Conservation (phyloP, 30 jellyfish, hydroid and myxozoan genomes). For the Chrysaora quinquecirrha region DNA sequence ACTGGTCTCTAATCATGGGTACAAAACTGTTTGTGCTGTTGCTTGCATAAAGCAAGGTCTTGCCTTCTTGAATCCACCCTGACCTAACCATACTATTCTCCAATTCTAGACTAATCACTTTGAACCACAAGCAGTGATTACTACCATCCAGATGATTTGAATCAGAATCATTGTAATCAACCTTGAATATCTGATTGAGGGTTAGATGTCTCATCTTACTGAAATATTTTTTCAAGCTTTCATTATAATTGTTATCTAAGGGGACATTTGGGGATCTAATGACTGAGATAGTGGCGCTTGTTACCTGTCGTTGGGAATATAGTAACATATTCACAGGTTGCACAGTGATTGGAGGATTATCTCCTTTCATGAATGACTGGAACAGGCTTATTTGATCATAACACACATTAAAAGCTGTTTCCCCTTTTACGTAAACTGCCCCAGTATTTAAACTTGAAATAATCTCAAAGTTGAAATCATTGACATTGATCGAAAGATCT, state of each 20-base stretch:
- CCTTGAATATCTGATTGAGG: constrained; percentile 23
- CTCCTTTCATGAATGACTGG: constrained; percentile 27
- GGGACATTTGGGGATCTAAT: constrained; percentile 50
- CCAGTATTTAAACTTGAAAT: not conserved
- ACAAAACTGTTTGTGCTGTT: constrained; percentile 30
- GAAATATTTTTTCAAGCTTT: constrained; percentile 2
- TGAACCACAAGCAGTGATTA: constrained; percentile 47
- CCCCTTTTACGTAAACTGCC: constrained; percentile 10
- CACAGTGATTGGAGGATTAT: constrained; percentile 9
- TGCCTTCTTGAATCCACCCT: constrained; percentile 56
- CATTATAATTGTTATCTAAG: constrained; percentile 9
- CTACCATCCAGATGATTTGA: not conserved
- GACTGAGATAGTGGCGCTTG: constrained; percentile 9
- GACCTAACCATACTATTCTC: not conserved
- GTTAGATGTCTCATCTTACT: constrained; percentile 10
- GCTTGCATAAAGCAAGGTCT: constrained; percentile 11
- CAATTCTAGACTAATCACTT: constrained; percentile 20
- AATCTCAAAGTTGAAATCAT: not conserved
- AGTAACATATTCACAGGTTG: not conserved
- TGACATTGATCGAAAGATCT: not conserved
- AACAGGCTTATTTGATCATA: constrained; percentile 8
- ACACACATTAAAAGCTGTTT: constrained; percentile 46
- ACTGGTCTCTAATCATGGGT: not conserved
- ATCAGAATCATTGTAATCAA: not conserved
- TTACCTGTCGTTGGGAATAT: constrained; percentile 25